These are phyloP conservation scores for Mormyrops attenuatus DNA, from an alignment of 2,797 vertebrate genomes.

Conservation along the genomic window DNA sequence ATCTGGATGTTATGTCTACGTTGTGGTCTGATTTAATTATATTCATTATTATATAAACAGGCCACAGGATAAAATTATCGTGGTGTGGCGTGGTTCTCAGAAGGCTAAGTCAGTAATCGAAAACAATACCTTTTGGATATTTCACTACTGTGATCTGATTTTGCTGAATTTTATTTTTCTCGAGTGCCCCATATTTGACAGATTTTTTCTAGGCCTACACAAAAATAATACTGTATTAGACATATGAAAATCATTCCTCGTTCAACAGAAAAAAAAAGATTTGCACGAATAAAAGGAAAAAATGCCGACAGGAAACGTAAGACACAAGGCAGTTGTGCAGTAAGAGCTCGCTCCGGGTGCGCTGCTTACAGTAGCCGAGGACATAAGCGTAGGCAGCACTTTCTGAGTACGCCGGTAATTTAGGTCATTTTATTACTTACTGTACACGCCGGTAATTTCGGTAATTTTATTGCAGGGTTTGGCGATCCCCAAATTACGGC, in stretches of 20 bases:
- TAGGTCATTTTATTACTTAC: slow-evolving; percentile 46
- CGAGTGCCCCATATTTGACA: background rate
- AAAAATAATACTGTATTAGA: background rate
- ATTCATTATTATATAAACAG: slow-evolving; percentile 37
- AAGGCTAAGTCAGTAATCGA: slow-evolving; percentile 26
- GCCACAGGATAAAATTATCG: slow-evolving; percentile 35
- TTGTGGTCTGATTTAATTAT: slow-evolving; percentile 35
- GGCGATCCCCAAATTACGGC: slow-evolving; percentile 63
- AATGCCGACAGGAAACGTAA: background rate
- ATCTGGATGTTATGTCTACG: slow-evolving; percentile 29
- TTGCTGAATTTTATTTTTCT: background rate
- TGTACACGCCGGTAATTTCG: slow-evolving; percentile 64
- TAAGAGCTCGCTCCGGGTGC: background rate
- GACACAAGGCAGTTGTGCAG: background rate
- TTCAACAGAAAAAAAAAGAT: background rate
- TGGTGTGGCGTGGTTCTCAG: slow-evolving; percentile 27
- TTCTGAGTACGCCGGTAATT: background rate
- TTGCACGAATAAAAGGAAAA: background rate
- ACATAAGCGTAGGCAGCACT: slow-evolving; percentile 54
- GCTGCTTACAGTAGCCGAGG: slow-evolving; percentile 29
- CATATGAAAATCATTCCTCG: background rate
- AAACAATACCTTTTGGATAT: slow-evolving; percentile 16
- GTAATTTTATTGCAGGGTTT: slow-evolving; percentile 71
- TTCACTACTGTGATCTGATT: background rate
- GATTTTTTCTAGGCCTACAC: background rate